Percentiles rank a stretch among this genome's conserved stretches.
Conservation (phyloP, 35 echinoderm and acorn worm species). For the Strongylocentrotus purpuratus region DNA sequence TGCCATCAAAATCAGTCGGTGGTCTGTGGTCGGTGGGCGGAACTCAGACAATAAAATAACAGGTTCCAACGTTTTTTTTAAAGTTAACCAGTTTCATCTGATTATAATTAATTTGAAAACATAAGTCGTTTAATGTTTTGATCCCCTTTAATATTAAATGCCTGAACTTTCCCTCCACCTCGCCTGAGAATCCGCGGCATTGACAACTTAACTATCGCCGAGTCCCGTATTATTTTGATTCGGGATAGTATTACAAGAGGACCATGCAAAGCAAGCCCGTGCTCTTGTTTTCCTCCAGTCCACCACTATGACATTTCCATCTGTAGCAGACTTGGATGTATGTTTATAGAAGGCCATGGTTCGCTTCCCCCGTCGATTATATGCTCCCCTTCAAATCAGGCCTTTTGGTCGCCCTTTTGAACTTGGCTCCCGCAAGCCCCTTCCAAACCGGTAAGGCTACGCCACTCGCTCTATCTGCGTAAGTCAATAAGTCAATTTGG, state of each 20-base stretch:
- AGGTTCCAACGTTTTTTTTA: not conserved
- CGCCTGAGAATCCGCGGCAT: not conserved
- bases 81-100: not conserved
- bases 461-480: not conserved
- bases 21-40: no score
- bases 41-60: not conserved
- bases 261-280: conserved; percentile 36
- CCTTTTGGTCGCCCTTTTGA: not conserved
- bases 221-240: conserved; percentile 47
- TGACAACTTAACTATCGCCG: conserved; percentile 50
- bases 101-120: not conserved
- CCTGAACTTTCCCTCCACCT: conserved; percentile 40
- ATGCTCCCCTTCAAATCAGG: not conserved
- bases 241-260: conserved; percentile 44
- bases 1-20: not conserved
- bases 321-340: conserved; percentile 16
- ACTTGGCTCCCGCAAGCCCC: not conserved
- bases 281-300: conserved; percentile 28
- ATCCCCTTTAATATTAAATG: not conserved
- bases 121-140: not conserved
- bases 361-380: conserved; percentile 22
- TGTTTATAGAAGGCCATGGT: conserved; percentile 49
- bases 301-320: conserved; percentile 47
- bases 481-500: conserved; percentile 34
- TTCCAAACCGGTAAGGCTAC: not conserved